A percentile compares a stretch with the other conserved stretches of the same genome.
Conservation (phyloP, 2,797 vertebrate genomes). For the Astyanax mexicanus region DNA sequence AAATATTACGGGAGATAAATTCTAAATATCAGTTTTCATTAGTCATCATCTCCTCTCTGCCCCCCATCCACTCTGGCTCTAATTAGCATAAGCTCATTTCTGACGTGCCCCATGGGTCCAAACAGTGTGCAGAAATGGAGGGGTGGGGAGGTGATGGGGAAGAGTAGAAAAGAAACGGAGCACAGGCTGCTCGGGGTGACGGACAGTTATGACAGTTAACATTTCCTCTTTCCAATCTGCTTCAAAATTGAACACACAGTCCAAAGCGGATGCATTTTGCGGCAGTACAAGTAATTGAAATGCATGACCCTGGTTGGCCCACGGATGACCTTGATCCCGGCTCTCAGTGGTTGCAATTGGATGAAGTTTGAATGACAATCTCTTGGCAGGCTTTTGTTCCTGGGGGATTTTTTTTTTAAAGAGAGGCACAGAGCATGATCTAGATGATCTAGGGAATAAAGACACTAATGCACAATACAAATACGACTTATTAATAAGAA, state of each 20-base stretch:
- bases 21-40: neutral
- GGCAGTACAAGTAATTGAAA: neutral
- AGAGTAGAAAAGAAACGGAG: slow-evolving; percentile 11
- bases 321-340: slow-evolving; percentile 17
- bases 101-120: slow-evolving; percentile 11
- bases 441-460: no score
- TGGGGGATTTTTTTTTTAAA: no score
- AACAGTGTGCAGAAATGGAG: neutral
- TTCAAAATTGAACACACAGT: neutral
- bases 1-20: neutral
- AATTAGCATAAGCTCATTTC: slow-evolving; percentile 32
- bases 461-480: no score
- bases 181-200: slow-evolving; percentile 4
- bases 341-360: slow-evolving; percentile 7
- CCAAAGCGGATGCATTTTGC: slow-evolving; percentile 7
- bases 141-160: no score
- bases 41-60: neutral
- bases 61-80: neutral
- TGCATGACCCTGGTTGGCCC: neutral
- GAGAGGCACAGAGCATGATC: no score
- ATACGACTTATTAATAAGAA: no score
- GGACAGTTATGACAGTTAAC: slow-evolving; percentile 38
- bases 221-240: slow-evolving; percentile 12
- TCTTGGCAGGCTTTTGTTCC: neutral
- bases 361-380: slow-evolving; percentile 11